A percentile compares a stretch with the other conserved stretches of the same genome.
phyloP scores from a whole-genome alignment of 2,888 invertebrate genomes.

The Fabriciana adippe region DNA sequence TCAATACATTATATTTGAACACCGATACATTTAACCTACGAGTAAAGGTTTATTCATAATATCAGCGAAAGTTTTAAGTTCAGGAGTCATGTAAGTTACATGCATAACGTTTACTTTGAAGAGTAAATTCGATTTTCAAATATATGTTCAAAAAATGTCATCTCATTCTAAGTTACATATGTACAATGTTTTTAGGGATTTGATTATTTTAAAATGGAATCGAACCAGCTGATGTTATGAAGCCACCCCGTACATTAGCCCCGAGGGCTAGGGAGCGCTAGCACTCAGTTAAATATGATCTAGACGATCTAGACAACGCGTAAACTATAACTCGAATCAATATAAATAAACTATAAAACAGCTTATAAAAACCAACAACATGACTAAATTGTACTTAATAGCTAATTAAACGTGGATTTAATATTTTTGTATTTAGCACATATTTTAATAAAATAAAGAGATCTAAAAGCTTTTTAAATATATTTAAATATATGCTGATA shows the following conservation, averaged over 20 bases:
- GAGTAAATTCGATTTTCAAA: conserved; percentile 18
- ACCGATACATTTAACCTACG: conserved; percentile 35
- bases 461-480: conserved; percentile 4
- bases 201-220: conserved; percentile 6
- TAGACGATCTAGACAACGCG: conserved; percentile 19
- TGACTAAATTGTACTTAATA: conserved; percentile 39
- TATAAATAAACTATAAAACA: conserved; percentile 37
- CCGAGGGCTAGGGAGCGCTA: conserved; percentile 18
- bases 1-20: conserved; percentile 28
- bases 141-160: conserved; percentile 13
- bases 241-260: conserved; percentile 18
- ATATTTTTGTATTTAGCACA: conserved; percentile 12
- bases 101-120: not conserved
- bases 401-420: conserved; percentile 22
- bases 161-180: conserved; percentile 3
- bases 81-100: conserved; percentile 1
- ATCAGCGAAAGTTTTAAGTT: conserved; percentile 32
- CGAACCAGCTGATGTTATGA: conserved; percentile 33
- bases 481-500: conserved; percentile 4
- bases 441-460: conserved; percentile 11
- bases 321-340: conserved; percentile 30
- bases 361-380: conserved; percentile 39
- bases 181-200: not conserved
- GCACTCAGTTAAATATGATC: conserved; percentile 17
- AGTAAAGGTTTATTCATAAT: conserved; percentile 31